Percentiles rank a stretch among this genome's conserved stretches.
These are phyloP conservation scores for Spinus pinus DNA, from an alignment of 2,797 vertebrate genomes.

Conservation along the genomic window DNA sequence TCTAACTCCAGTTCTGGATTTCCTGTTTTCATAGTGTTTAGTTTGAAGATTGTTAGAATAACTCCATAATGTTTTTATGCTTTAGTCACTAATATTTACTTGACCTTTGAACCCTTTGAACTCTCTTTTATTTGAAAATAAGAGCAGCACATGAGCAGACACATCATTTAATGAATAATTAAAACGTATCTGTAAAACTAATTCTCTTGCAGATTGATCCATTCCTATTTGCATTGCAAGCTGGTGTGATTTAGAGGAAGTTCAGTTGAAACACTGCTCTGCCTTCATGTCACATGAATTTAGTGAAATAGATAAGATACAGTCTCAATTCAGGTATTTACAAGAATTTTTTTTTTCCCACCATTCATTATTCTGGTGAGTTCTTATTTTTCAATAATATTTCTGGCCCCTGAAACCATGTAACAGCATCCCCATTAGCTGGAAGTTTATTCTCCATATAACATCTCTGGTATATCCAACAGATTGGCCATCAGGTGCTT, in stretches of 20 bases:
- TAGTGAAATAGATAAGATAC: background rate
- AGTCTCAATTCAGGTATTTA: background rate
- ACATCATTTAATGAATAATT: background rate
- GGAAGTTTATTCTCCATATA: background rate
- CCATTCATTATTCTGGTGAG: background rate
- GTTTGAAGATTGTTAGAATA: background rate
- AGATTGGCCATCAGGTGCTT: background rate
- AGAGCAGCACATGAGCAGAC: background rate
- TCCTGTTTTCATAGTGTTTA: background rate
- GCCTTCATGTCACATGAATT: background rate
- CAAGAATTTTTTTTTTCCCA: slow-evolving; percentile 23
- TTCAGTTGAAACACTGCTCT: background rate
- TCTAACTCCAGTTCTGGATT: background rate
- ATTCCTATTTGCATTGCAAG: background rate
- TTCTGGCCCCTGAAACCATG: background rate
- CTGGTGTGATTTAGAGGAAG: background rate
- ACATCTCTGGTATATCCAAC: background rate
- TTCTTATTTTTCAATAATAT: background rate
- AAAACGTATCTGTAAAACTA: background rate
- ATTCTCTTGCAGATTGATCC: background rate
- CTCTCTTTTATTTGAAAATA: background rate
- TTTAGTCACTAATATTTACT: background rate
- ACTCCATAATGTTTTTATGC: background rate
- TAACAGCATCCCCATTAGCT: background rate
- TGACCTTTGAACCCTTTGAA: background rate